These are phyloP conservation scores for Halictus ligatus DNA, from an alignment of 2,888 invertebrate genomes.

Conservation along the genomic window DNA sequence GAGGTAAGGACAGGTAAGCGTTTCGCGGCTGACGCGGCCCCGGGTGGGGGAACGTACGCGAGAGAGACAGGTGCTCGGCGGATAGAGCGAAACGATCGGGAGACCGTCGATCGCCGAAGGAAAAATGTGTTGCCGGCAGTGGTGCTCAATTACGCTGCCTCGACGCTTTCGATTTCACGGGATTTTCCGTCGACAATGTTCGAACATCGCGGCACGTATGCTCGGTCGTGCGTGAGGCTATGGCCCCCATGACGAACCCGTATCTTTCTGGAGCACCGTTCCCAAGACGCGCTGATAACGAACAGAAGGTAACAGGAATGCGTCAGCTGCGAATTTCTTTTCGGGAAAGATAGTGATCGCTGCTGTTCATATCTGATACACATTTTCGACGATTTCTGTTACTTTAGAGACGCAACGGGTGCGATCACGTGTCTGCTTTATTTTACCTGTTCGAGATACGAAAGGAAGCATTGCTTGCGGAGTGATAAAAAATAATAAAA, in stretches of 20 bases:
- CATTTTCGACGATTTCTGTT: too few species aligned
- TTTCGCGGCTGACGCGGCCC: conserved; percentile 24
- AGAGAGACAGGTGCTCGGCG: conserved; percentile 36
- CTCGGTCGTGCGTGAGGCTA: neutral
- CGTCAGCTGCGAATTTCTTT: neutral
- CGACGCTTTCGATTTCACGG: neutral
- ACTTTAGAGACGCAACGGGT: too few species aligned
- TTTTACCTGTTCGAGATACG: neutral
- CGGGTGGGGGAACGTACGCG: conserved; percentile 17
- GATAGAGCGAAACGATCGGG: conserved; percentile 33
- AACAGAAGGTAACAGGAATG: neutral
- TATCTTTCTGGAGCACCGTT: neutral
- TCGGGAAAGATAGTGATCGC: too few species aligned
- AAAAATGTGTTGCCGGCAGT: conserved; percentile 53
- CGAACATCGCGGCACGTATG: neutral
- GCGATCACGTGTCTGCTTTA: neutral
- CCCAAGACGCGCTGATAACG: neutral
- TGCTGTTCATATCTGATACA: neutral
- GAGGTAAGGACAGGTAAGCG: conserved; percentile 63
- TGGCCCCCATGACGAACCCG: neutral
- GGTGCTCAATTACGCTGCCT: conserved; percentile 33
- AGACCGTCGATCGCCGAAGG: conserved; percentile 31
- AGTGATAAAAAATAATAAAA: neutral
- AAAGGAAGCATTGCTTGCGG: neutral
- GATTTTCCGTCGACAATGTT: neutral